phyloP scores from a whole-genome alignment of 2,797 vertebrate species.

The Craterocephalus amniculus region DNA sequence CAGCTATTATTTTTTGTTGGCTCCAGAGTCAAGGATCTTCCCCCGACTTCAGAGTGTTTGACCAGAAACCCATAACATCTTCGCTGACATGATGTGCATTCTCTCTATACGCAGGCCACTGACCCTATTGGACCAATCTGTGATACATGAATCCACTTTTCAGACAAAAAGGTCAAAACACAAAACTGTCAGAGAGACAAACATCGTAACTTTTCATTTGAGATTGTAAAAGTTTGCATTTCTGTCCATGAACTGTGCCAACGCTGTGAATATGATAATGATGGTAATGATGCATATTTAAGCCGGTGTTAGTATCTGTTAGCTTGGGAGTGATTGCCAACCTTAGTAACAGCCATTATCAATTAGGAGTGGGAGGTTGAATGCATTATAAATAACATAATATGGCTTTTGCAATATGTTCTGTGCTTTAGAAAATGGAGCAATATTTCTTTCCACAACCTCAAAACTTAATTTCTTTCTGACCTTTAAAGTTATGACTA shows the following conservation, averaged over 20 bases:
- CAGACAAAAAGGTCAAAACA: slow-evolving; percentile 17
- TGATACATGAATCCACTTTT: slow-evolving; percentile 10
- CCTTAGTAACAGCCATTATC: background rate
- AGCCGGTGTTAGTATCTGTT: slow-evolving; percentile 31
- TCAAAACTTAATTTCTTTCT: background rate
- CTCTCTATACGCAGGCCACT: slow-evolving; percentile 9
- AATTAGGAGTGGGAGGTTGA: background rate
- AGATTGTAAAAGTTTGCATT: background rate
- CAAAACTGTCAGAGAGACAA: slow-evolving; percentile 31
- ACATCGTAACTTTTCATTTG: slow-evolving; percentile 4
- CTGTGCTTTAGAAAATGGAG: background rate
- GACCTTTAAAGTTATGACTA: background rate
- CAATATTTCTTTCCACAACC: background rate
- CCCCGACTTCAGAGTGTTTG: background rate
- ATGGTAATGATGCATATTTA: slow-evolving; percentile 22
- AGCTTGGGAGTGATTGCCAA: background rate
- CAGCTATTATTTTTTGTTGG: background rate
- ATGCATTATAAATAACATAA: background rate
- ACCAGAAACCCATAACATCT: background rate
- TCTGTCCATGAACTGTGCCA: slow-evolving; percentile 15
- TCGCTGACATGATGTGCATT: background rate
- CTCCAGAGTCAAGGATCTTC: too few species aligned
- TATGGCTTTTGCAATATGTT: background rate
- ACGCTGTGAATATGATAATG: slow-evolving; percentile 34
- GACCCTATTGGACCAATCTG: slow-evolving; percentile 15